These are phyloP conservation scores for Sminthurides aquaticus DNA, from an alignment of 2,888 invertebrate species.

Conservation along the genomic window DNA sequence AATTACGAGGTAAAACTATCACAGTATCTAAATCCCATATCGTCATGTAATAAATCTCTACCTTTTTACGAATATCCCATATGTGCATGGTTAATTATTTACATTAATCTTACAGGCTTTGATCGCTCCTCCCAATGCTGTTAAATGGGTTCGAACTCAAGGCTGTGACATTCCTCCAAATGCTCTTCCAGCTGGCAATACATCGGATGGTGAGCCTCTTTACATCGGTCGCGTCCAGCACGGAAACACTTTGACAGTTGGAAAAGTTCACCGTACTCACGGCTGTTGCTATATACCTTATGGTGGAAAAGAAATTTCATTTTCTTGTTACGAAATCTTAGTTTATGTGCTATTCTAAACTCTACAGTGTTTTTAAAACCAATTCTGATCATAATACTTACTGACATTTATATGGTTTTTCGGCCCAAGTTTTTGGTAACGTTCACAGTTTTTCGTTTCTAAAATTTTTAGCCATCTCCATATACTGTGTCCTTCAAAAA, in stretches of 20 bases:
- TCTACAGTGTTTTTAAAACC: too few species aligned
- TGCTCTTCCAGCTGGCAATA: constrained; percentile 60
- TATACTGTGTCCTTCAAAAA: too few species aligned
- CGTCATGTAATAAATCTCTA: too few species aligned
- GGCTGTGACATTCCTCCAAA: constrained; percentile 65
- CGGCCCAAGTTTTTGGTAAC: too few species aligned
- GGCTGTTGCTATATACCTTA: constrained; percentile 78
- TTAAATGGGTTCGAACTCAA: constrained; percentile 61
- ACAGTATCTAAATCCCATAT: not conserved
- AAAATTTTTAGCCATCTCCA: too few species aligned
- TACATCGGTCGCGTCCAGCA: constrained; percentile 70
- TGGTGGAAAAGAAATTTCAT: constrained; percentile 68
- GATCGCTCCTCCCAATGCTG: constrained; percentile 48
- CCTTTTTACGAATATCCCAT: too few species aligned
- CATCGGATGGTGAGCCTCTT: constrained; percentile 59
- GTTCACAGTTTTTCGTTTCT: too few species aligned
- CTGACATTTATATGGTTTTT: too few species aligned
- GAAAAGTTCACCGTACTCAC: constrained; percentile 77
- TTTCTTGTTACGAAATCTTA: constrained; percentile 73
- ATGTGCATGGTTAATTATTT: too few species aligned
- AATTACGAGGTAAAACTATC: too few species aligned
- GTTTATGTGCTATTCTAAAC: too few species aligned
- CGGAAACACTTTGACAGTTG: constrained; percentile 67
- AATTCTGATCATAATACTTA: too few species aligned
- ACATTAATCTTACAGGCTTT: constrained; percentile 32